A percentile compares a stretch with the other conserved stretches of the same genome.
phyloP scores from a whole-genome alignment of 2,113 vertebrate species.

The Amazona vittata region DNA sequence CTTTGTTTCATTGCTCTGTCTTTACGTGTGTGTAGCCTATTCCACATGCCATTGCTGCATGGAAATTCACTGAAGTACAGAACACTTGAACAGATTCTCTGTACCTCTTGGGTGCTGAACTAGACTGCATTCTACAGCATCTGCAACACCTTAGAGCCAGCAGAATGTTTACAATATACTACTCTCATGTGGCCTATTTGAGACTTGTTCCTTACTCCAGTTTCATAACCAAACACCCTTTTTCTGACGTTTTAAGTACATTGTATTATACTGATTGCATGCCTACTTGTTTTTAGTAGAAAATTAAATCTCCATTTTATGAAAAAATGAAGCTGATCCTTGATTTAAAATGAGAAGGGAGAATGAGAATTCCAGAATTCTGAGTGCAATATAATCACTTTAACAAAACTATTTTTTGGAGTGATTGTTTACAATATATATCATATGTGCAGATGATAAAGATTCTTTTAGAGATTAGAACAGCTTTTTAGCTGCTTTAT shows the following conservation, averaged over 20 bases:
- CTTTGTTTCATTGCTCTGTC: neutral
- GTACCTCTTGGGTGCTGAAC: neutral
- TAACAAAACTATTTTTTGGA: neutral
- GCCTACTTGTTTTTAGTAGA: constrained; percentile 36
- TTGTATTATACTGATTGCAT: constrained; percentile 40
- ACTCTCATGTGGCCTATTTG: neutral
- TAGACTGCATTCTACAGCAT: neutral
- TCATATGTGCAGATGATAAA: constrained; percentile 14
- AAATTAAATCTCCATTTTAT: constrained; percentile 48
- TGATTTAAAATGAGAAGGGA: constrained; percentile 8
- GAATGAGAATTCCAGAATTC: neutral
- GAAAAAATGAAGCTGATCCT: constrained; percentile 33
- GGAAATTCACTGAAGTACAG: neutral
- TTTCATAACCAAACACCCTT: neutral
- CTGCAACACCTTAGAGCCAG: constrained; percentile 8
- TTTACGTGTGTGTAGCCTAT: neutral
- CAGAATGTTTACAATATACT: constrained; percentile 39
- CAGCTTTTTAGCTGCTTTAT: constrained; percentile 38
- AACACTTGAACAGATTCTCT: neutral
- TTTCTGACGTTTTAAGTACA: constrained; percentile 3
- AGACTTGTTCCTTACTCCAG: constrained; percentile 7
- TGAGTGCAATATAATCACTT: constrained; percentile 54
- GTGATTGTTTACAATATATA: constrained; percentile 49
- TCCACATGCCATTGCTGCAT: neutral
- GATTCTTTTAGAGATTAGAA: constrained; percentile 8